A percentile compares a stretch with the other conserved stretches of the same genome.
Conservation (phyloP, 1,140 invertebrate species). For the Drosophila miranda region DNA sequence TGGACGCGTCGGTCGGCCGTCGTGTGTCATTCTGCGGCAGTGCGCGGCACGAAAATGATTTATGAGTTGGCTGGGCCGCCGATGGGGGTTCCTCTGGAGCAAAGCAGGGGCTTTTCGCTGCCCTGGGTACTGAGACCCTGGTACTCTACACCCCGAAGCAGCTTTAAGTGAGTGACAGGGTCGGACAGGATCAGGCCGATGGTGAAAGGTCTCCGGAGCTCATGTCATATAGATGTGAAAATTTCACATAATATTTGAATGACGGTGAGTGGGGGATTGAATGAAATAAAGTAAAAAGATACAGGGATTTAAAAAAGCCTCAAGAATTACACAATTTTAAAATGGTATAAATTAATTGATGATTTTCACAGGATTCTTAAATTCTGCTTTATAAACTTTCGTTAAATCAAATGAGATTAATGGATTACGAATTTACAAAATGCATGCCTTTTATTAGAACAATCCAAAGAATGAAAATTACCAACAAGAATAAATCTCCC, state of each 20-base stretch:
- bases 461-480: no score
- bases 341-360: no score
- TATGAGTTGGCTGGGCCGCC: slow-evolving; percentile 57
- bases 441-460: no score
- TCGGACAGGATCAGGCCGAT: slow-evolving; percentile 22
- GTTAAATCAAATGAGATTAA: no score
- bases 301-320: no score
- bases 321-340: no score
- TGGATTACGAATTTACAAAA: no score
- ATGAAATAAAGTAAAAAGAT: background rate
- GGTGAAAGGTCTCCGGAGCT: slow-evolving; percentile 27
- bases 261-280: no score
- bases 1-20: slow-evolving; percentile 5
- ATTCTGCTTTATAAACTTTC: no score
- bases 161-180: slow-evolving; percentile 51
- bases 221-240: slow-evolving; percentile 58
- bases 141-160: slow-evolving; percentile 19
- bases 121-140: no score
- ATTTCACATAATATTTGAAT: slow-evolving; percentile 58
- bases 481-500: no score
- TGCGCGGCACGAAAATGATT: slow-evolving; percentile 73
- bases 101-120: background rate
- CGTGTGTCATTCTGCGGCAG: slow-evolving; percentile 78
- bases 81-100: background rate
- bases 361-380: no score